These are phyloP conservation scores for Micromys minutus DNA, from an alignment of 2,113 vertebrate genomes.

Conservation along the genomic window DNA sequence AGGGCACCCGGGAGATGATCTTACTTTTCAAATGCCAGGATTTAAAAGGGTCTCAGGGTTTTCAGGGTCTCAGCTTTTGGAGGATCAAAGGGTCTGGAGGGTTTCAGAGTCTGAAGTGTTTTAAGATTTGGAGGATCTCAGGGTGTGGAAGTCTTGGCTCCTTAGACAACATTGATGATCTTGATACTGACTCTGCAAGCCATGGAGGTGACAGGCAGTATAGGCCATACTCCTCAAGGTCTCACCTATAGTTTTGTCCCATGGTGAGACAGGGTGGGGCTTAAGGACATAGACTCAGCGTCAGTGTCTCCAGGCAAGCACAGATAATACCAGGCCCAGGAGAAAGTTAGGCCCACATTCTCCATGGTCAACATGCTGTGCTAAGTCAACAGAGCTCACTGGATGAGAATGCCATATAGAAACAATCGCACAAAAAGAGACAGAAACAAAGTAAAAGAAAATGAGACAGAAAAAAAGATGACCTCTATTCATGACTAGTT, in stretches of 20 bases:
- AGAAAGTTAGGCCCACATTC: background rate
- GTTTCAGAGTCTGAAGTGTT: too few relatives aligned
- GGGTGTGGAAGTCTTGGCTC: too few relatives aligned
- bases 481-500: too few relatives aligned
- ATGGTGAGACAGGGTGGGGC: background rate
- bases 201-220: accelerated
- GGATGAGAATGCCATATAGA: background rate
- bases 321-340: background rate
- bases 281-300: background rate
- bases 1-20: accelerated
- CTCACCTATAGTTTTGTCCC: background rate
- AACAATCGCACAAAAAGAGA: background rate
- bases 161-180: accelerated
- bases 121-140: too few relatives aligned
- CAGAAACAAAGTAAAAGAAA: background rate
- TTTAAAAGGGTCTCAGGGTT: too few relatives aligned
- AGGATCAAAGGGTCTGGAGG: background rate
- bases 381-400: background rate
- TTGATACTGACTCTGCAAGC: background rate
- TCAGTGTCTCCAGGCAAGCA: background rate
- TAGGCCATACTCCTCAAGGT: accelerated
- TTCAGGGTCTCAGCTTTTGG: too few relatives aligned
- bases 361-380: constrained; percentile 44
- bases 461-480: background rate
- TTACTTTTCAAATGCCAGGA: background rate